Evolutionary conservation across 92 coral and sea anemone species (phyloP).

Genomic region (Epizoanthus rinbou): DNA sequence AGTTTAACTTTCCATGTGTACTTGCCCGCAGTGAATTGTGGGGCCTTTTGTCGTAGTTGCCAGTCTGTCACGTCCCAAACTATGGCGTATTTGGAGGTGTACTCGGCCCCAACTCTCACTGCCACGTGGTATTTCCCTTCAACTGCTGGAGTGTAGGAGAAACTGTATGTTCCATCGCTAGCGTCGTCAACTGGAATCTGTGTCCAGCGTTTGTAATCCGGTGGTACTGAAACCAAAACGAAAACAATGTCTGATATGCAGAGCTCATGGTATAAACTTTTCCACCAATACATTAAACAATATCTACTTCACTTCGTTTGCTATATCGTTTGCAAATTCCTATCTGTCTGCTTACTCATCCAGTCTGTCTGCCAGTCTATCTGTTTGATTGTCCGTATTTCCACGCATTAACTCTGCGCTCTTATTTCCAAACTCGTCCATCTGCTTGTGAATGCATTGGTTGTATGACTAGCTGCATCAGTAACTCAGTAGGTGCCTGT

Average conservation of each 20-base stretch:
- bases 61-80: conserved; percentile 9
- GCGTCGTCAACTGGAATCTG: conserved; percentile 14
- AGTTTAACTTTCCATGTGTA: conserved; percentile 15
- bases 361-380: too few relatives aligned
- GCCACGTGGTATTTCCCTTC: conserved; percentile 1
- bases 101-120: conserved; percentile 3
- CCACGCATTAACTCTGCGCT: too few relatives aligned
- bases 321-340: too few relatives aligned
- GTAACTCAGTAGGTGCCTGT: too few relatives aligned
- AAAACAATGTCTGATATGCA: neutral
- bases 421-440: too few relatives aligned
- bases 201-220: conserved; percentile 10
- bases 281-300: too few relatives aligned
- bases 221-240: neutral
- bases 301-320: too few relatives aligned
- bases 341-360: too few relatives aligned
- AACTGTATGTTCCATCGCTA: conserved; percentile 4
- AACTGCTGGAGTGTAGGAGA: neutral
- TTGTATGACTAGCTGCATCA: too few relatives aligned
- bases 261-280: too few relatives aligned
- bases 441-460: too few relatives aligned
- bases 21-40: conserved; percentile 7
- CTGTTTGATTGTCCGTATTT: too few relatives aligned
- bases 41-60: neutral
- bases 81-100: conserved; percentile 7